A percentile compares a stretch with the other conserved stretches of the same genome.
Evolutionary conservation across 2,888 invertebrate species (phyloP).

Genomic region (Andrena praecox): DNA sequence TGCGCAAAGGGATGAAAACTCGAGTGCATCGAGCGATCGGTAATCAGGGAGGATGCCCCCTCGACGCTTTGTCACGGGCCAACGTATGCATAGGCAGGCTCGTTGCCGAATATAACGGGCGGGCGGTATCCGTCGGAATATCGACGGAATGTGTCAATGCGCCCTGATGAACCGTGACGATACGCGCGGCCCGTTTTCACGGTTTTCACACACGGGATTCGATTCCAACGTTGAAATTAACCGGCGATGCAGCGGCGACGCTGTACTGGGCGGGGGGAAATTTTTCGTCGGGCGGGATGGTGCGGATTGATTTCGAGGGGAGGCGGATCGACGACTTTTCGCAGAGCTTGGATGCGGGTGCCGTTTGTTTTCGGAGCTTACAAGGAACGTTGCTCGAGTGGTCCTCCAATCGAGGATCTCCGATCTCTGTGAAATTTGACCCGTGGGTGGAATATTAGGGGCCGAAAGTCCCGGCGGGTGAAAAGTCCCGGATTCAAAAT

Average conservation of each 20-base stretch:
- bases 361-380: too few species aligned
- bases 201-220: constrained; percentile 35
- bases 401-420: too few species aligned
- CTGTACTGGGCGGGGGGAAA: not conserved
- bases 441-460: too few species aligned
- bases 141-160: constrained; percentile 44
- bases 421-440: too few species aligned
- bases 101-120: constrained; percentile 30
- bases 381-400: too few species aligned
- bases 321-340: too few species aligned
- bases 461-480: too few species aligned
- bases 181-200: constrained; percentile 27
- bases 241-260: not conserved
- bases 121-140: constrained; percentile 22
- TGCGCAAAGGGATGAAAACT: constrained; percentile 22
- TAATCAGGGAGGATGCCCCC: constrained; percentile 25
- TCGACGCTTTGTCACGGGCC: constrained; percentile 23
- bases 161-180: constrained; percentile 54
- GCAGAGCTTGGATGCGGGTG: too few species aligned
- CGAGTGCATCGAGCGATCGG: constrained; percentile 31
- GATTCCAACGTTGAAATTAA: constrained; percentile 16
- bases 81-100: constrained; percentile 22
- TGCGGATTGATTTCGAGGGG: not conserved
- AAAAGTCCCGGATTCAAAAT: too few species aligned
- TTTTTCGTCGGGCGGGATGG: not conserved